These are phyloP conservation scores for Pandion haliaetus DNA, from an alignment of 2,113 vertebrate genomes.

Conservation along the genomic window DNA sequence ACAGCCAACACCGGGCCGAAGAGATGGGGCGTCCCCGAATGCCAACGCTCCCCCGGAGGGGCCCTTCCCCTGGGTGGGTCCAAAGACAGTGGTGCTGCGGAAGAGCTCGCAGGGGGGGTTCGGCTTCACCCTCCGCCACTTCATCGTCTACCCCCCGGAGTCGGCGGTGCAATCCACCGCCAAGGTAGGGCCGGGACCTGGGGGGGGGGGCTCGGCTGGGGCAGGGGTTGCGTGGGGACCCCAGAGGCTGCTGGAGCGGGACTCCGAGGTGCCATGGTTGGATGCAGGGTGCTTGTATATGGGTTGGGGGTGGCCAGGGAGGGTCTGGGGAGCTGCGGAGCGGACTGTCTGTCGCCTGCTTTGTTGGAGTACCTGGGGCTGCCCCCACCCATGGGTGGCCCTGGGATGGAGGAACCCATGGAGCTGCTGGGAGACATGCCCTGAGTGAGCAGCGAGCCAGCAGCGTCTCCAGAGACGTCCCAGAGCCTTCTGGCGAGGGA, in stretches of 20 bases:
- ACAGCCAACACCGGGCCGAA: constrained; percentile 75
- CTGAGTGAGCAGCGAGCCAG: fast-evolving
- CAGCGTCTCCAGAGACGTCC: fast-evolving
- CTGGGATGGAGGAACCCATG: fast-evolving
- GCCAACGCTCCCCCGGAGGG: constrained; percentile 82
- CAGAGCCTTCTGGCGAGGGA: background rate
- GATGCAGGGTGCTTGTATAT: fast-evolving
- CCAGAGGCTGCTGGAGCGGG: fast-evolving
- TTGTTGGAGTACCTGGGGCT: background rate
- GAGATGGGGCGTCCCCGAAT: constrained; percentile 82
- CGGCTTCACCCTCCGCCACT: constrained; percentile 95
- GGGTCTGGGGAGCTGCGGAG: fast-evolving
- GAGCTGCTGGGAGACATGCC: background rate
- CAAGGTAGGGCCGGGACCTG: constrained; percentile 75
- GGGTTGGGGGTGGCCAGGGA: background rate
- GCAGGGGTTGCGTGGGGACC: too few species aligned
- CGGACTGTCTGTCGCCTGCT: fast-evolving
- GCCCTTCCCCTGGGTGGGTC: constrained; percentile 84
- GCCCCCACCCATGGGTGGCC: background rate
- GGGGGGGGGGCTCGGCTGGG: background rate
- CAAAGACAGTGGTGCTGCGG: constrained; percentile 85
- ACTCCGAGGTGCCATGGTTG: background rate
- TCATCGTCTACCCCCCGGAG: constrained; percentile 97
- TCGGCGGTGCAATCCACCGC: constrained; percentile 83
- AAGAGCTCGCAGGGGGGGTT: constrained; percentile 93